Base-by-base conservation (phyloP, 1,140 invertebrate species). In the Formica selysi region DNA sequence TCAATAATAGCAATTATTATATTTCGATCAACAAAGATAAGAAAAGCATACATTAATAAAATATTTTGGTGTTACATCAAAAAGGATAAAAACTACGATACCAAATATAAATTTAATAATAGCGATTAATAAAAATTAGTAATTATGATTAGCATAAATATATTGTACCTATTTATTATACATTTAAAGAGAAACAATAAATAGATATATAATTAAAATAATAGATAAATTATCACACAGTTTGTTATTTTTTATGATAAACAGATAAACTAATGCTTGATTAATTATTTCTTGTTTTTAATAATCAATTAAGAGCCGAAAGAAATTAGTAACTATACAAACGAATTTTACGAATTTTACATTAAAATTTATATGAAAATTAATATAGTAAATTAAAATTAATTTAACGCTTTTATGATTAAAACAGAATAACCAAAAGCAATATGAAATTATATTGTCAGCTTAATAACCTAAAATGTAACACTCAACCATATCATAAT, bases 381-480 rank as follows among this genome's bases (percentile, higher is more conserved):
- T 67, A 22, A 67, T 7, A 32, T 62, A 16, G 41, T 7, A 67
- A 26, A 13, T 67, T 26, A 26, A 67, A 67, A 13, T 67, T 41
- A 67, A 26, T 67, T 67, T 41, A 41, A 51, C 4, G 8, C 16
- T 68, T 44, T 7, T 22, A 44, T 26, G 2, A 74, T 54, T 76
- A 19, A 76, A 62, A 61, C 13, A 73, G 22, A n/a, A 32, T 73
- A 73, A 16, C 3, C 41, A 7, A 10, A 65, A 79, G 10, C 26
- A 64, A 48, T n/a, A 36, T 54, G 44, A 67, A 67, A 79, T 79
- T 51, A 67, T 26, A 79, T 67, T 32, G 32, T 44, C 61, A 67
- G 51, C 29, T 48, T 36, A 54, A 8, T 79, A 79, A 79, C 76
- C 44, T 79, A 79, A 78, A 54, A 67, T 79, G 62, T 79, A 67